These are phyloP conservation scores for Chloroclystis v-ata DNA, from an alignment of 2,888 invertebrate genomes.

Conservation along the genomic window DNA sequence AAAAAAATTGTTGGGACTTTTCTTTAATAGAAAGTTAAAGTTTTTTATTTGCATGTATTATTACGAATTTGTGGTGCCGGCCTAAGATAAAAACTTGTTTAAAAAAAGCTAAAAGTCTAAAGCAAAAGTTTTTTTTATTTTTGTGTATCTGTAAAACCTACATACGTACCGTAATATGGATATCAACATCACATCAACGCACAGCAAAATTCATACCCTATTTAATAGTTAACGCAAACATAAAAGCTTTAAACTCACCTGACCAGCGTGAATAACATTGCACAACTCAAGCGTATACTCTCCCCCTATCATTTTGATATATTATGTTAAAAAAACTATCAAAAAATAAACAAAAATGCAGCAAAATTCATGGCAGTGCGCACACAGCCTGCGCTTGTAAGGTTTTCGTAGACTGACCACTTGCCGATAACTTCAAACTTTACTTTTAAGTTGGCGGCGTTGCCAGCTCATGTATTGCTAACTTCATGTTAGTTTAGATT, in stretches of 20 bases:
- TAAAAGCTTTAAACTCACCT: slow-evolving; percentile 76
- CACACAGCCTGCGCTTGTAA: slow-evolving; percentile 43
- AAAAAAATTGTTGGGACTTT: no score
- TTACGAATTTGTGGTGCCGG: no score
- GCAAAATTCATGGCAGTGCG: slow-evolving; percentile 35
- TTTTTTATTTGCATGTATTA: no score
- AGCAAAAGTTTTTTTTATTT: no score
- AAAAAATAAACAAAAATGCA: slow-evolving; percentile 33
- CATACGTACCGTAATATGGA: no score
- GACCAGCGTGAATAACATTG: slow-evolving; percentile 93
- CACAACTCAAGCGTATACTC: slow-evolving; percentile 92
- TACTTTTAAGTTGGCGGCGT: slow-evolving; percentile 47
- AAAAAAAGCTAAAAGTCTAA: no score
- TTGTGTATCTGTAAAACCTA: no score
- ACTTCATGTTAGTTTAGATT: slow-evolving; percentile 52
- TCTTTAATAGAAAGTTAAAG: no score
- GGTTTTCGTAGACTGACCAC: slow-evolving; percentile 46
- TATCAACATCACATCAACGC: no score
- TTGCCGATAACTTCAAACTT: slow-evolving; percentile 53
- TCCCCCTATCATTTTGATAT: slow-evolving; percentile 83
- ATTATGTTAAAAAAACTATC: slow-evolving; percentile 23
- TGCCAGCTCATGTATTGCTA: slow-evolving; percentile 52
- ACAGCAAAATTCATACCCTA: no score
- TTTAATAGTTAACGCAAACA: background rate
- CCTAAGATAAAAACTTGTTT: no score